Conservation (phyloP, 2,888 invertebrate species). For the Hirudinaria manillensis region DNA sequence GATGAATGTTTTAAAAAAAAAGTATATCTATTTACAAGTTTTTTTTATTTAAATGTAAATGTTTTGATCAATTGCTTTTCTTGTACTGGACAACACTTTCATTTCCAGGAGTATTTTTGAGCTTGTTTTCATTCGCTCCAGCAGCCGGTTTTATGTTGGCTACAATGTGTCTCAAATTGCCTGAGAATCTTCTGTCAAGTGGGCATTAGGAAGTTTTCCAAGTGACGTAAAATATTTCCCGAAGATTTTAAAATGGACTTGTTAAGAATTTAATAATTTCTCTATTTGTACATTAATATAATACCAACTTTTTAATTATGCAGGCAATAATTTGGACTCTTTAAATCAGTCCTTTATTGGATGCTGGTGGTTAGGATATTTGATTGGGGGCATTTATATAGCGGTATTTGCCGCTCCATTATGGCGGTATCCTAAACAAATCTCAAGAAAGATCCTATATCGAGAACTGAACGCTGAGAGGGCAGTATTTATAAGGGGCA, state of each 20-base stretch:
- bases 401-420: constrained; percentile 28
- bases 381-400: constrained; percentile 29
- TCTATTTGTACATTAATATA: too few relatives aligned
- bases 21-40: too few relatives aligned
- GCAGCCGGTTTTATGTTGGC: constrained; percentile 34
- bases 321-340: constrained; percentile 25
- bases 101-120: constrained; percentile 35
- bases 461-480: background rate
- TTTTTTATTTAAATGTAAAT: too few relatives aligned
- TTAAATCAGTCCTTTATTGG: constrained; percentile 34
- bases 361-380: constrained; percentile 37
- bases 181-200: constrained; percentile 36
- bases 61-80: too few relatives aligned
- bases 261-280: too few relatives aligned
- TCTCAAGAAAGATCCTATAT: too few relatives aligned
- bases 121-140: constrained; percentile 37
- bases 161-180: constrained; percentile 37
- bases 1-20: too few relatives aligned
- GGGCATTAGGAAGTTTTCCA: background rate
- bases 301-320: too few relatives aligned
- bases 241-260: too few relatives aligned
- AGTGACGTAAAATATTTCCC: background rate
- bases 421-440: constrained; percentile 36
- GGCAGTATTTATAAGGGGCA: background rate
- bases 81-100: background rate